phyloP scores from a whole-genome alignment of 2,888 invertebrate genomes.

The Eupeodes luniger region DNA sequence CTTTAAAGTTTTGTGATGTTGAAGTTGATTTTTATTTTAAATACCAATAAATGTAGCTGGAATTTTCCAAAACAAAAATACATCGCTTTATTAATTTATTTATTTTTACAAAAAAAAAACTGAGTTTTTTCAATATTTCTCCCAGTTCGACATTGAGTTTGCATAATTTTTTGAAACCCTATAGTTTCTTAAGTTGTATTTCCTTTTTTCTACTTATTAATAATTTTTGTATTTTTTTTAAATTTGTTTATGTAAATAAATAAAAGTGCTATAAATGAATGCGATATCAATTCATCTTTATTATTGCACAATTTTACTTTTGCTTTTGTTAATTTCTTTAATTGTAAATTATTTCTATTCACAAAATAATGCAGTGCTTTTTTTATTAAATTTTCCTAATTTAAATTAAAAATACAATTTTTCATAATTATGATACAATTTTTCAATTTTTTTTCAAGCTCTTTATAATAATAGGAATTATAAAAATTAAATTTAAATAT shows the following conservation, averaged over 20 bases:
- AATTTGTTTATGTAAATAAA: constrained; percentile 51
- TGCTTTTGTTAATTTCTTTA: background rate
- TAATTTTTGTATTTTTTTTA: background rate
- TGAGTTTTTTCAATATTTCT: constrained; percentile 36
- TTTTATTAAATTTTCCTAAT: constrained; percentile 22
- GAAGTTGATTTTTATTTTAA: background rate
- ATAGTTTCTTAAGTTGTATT: constrained; percentile 12
- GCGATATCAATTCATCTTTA: constrained; percentile 22
- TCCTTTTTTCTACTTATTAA: constrained; percentile 3
- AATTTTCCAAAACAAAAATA: background rate
- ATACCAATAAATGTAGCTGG: constrained; percentile 19
- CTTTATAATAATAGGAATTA: background rate
- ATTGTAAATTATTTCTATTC: constrained; percentile 38
- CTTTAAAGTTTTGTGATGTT: background rate
- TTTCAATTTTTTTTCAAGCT: background rate
- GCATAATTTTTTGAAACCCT: constrained; percentile 37
- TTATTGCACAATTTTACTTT: constrained; percentile 53
- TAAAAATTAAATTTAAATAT: background rate
- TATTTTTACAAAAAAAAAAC: constrained; percentile 11
- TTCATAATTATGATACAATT: constrained; percentile 4
- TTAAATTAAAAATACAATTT: background rate
- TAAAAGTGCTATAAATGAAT: constrained; percentile 57
- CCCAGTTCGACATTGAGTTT: constrained; percentile 29
- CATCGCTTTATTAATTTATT: background rate
- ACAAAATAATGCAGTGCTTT: constrained; percentile 49